Evolutionary conservation across 92 coral and sea anemone genomes (phyloP), one percentile per base, ranked within the genome.

Genomic region (Parazoanthus darwini): DNA sequence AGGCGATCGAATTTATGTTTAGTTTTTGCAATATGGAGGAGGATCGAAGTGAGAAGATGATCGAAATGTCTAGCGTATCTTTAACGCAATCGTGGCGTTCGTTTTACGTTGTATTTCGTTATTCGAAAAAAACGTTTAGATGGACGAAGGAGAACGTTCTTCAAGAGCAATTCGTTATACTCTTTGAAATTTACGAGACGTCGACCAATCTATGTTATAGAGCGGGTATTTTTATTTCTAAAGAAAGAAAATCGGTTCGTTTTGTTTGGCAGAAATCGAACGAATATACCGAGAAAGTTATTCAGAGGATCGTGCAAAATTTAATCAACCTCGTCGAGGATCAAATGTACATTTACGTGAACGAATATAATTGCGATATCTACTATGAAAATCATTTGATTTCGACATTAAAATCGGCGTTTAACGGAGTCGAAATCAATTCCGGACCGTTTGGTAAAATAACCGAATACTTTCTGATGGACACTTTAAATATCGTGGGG

Each of bases 41-140:
- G 73, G 73, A 67, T 67, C 73, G 73, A 67, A 67, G 26, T 67
- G 73, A 67, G 73, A 67, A 67, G 73, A 15, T 67, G 73, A 67
- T 67, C 26, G 73, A 67, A 67, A 67, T 67, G 73, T 67, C 73
- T 67, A 67, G 73, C 73, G 73, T 67, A 67, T 67, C 73, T 67
- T 67, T 67, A 67, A 67, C 73, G 73, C 73, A 67, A 67, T 67
- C 73, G 73, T 67, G 73, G 73, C 73, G 73, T 67, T 67, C 73
- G 73, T 67, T 67, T 67, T 67, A 67, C 73, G 73, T 67, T 67
- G 73, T 67, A 67, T 67, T 67, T 67, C 73, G 73, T 67, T 67
- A 67, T 67, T 67, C 73, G 73, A 67, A 67, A 67, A 67, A 67
- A 67, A 67, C 73, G 73, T 67, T 67, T 67, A 67, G 73, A 67